A percentile compares a stretch with the other conserved stretches of the same genome.
phyloP scores from a whole-genome alignment of 2,888 invertebrate species.

The Fragum fragum region DNA sequence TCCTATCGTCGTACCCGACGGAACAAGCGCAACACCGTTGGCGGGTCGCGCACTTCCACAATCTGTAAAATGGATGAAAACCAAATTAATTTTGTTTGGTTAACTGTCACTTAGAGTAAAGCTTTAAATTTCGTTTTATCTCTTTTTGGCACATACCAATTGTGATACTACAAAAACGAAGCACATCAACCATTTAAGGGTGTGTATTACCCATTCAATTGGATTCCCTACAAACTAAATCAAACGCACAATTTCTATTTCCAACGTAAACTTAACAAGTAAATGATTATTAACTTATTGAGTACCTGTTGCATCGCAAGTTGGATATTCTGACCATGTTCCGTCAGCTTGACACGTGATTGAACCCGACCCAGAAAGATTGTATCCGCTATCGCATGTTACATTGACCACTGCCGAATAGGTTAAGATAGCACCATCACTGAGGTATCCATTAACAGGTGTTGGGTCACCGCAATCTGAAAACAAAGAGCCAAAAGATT shows the following conservation, averaged over 20 bases:
- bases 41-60: conserved; percentile 16
- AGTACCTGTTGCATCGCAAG: conserved; percentile 31
- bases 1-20: conserved; percentile 20
- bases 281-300: no score
- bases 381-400: conserved; percentile 39
- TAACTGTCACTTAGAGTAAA: no score
- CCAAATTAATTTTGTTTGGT: no score
- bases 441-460: conserved; percentile 21
- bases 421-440: conserved; percentile 19
- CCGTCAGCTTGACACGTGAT: conserved; percentile 36
- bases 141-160: no score
- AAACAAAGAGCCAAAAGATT: background rate
- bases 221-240: no score
- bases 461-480: conserved; percentile 39
- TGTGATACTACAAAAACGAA: no score
- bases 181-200: no score
- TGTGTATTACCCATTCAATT: no score
- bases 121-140: no score
- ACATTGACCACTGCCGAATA: conserved; percentile 22
- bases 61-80: background rate
- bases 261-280: no score
- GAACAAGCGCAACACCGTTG: conserved; percentile 30
- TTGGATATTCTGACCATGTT: conserved; percentile 33
- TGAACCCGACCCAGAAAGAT: conserved; percentile 7
- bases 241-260: no score